phyloP scores from a whole-genome alignment of 1,140 invertebrate genomes.

The Lordiphosa stackelbergi region DNA sequence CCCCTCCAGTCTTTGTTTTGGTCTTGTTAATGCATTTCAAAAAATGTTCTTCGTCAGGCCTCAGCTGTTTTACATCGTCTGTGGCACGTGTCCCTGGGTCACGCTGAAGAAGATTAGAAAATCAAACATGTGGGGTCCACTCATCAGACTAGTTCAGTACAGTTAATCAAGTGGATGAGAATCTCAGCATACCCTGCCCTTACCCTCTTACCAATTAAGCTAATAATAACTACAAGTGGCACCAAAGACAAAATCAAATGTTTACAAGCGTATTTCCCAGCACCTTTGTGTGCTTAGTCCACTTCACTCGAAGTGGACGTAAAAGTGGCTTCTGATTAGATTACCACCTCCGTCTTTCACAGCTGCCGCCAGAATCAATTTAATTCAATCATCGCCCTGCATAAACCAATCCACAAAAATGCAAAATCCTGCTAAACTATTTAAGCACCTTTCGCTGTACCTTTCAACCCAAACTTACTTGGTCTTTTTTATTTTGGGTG shows the following conservation, averaged over 20 bases:
- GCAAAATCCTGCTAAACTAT: constrained; percentile 36
- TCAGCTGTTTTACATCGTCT: constrained; percentile 16
- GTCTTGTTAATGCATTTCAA: constrained; percentile 24
- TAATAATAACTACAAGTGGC: too few species aligned
- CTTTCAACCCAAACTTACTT: constrained; percentile 1
- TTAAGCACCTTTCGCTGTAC: constrained; percentile 51
- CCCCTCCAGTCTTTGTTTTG: background rate
- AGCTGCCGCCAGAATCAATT: constrained; percentile 37
- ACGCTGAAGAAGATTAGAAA: constrained; percentile 17
- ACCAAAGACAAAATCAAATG: too few species aligned
- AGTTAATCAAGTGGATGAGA: background rate
- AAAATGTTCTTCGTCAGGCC: constrained; percentile 1
- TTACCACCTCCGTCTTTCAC: too few species aligned
- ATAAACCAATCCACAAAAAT: constrained; percentile 21
- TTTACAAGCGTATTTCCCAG: too few species aligned
- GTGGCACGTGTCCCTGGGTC: constrained; percentile 25
- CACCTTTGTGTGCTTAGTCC: too few species aligned
- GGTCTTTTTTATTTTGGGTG: constrained; percentile 14
- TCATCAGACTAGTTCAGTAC: constrained; percentile 1
- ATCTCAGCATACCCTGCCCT: background rate
- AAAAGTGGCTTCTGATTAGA: background rate
- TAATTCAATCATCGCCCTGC: constrained; percentile 25
- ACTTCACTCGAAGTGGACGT: background rate
- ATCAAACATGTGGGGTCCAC: constrained; percentile 10
- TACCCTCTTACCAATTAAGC: background rate